Evolutionary conservation across 2,113 vertebrate genomes (phyloP).

Genomic region (Romanogobio albipinnatus): DNA sequence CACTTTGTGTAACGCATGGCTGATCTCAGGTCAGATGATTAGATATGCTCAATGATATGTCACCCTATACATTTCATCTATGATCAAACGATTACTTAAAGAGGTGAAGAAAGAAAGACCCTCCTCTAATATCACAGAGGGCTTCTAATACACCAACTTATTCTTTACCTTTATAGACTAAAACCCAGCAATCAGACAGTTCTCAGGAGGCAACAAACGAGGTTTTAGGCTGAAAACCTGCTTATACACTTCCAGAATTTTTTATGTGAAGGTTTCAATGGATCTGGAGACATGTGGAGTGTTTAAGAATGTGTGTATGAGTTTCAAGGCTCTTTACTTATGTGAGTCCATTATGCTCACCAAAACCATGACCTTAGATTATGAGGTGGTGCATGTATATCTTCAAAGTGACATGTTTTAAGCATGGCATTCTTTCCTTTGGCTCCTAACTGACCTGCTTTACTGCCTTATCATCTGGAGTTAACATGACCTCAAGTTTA

Average conservation of each 20-base stretch:
- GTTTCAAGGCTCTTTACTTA: not conserved
- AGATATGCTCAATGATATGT: slow-evolving; percentile 31
- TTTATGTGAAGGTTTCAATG: not conserved
- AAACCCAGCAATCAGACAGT: not conserved
- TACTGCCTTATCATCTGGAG: slow-evolving; percentile 25
- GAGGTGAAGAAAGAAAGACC: not conserved
- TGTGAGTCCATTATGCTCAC: not conserved
- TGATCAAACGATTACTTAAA: slow-evolving; percentile 11
- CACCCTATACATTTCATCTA: not conserved
- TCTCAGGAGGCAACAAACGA: not conserved
- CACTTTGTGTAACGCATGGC: slow-evolving; percentile 40
- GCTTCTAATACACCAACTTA: not conserved
- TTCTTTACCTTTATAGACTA: not conserved
- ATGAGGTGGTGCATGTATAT: slow-evolving; percentile 8
- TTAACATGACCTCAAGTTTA: slow-evolving; percentile 3
- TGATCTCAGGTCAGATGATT: slow-evolving; percentile 45
- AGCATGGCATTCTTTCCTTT: slow-evolving; percentile 7
- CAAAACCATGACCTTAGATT: slow-evolving; percentile 18
- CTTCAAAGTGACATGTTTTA: slow-evolving; percentile 19
- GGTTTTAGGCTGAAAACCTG: not conserved
- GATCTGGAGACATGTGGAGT: not conserved
- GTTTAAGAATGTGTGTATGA: slow-evolving; percentile 7
- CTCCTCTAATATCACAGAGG: not conserved
- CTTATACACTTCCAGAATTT: not conserved
- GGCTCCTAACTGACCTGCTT: slow-evolving; percentile 28